Base-by-base conservation (phyloP, 2,113 vertebrate genomes). In the Chamaetylas fuelleborni region DNA sequence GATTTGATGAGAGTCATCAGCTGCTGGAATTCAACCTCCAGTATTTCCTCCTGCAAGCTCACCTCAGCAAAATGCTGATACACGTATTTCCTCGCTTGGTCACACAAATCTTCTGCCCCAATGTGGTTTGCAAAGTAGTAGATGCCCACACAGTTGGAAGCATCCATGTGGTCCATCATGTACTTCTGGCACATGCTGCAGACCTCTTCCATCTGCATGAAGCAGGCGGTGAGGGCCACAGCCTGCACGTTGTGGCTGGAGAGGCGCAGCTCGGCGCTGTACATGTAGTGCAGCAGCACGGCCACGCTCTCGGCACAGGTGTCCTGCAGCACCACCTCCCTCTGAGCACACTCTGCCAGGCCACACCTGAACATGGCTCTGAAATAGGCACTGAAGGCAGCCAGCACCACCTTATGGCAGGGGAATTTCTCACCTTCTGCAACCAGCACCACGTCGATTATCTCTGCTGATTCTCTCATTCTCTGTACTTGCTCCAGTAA, bases 361-460 rank as follows among this genome's bases (percentile, higher is more conserved):
- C 99, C 99, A 19, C 99, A 99, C 51, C 98, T 99, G 93, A 99
- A 99, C 99, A 99, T 99, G 8, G 98, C 99, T 56, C 97, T 98
- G 96, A 99, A 99, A 80, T 99, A 99, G 28, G 99, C 98, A 47
- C 99, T 99, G 86, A 99, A 99, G 12, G 99, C 98, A 19, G 99
- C 98, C n/a, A 99, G 97, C 28, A 99, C 98, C 14, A 99, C 96
- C 24, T 98, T 98, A 95, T 99, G 99, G 95, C 99, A 99, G 26
- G 98, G 98, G 91, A 99, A 99, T 66, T 96, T 98, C 96, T 99
- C 97, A 62, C 98, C 99, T 86, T 99, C 99, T 20, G 99, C 99
- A 17, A 99, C 96, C 16, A 99, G 97, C 17, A 99, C 98, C 23
- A 99, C 98, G 10, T 99, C 99, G 16, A 98, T 98, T 86, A 99